Evolutionary conservation across 2,888 invertebrate species (phyloP).

Genomic region (Molorchus minor): DNA sequence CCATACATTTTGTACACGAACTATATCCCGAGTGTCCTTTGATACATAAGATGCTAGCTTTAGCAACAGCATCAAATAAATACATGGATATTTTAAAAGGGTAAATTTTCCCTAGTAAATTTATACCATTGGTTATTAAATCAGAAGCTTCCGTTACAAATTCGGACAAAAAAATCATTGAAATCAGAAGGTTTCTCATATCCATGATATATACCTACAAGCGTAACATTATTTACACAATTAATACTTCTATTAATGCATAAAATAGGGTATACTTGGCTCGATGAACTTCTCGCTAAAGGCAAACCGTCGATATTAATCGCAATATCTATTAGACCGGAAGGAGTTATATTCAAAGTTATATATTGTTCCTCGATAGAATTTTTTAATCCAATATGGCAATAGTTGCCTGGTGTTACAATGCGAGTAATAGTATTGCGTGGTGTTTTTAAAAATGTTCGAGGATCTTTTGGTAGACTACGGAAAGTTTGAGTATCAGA

Average conservation of each 20-base stretch:
- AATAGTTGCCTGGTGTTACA: not conserved
- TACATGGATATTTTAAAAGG: slow-evolving; percentile 12
- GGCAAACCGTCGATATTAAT: slow-evolving; percentile 23
- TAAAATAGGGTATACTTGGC: slow-evolving; percentile 22
- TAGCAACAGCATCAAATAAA: slow-evolving; percentile 15
- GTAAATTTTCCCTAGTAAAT: not conserved
- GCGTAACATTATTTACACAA: not conserved
- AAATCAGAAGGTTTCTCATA: slow-evolving; percentile 1
- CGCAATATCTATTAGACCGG: not conserved
- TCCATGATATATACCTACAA: not conserved
- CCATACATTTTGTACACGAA: slow-evolving; percentile 17
- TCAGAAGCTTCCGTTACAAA: slow-evolving; percentile 6
- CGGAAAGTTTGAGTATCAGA: slow-evolving; percentile 1
- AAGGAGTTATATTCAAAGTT: not conserved
- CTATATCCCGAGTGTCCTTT: slow-evolving; percentile 15
- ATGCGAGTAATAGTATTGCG: not conserved
- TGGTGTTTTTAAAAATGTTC: slow-evolving; percentile 13
- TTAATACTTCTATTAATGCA: slow-evolving; percentile 11
- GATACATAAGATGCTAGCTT: slow-evolving; percentile 13
- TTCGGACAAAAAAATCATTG: slow-evolving; percentile 8
- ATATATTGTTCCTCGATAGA: slow-evolving; percentile 3
- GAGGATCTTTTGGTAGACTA: slow-evolving; percentile 14
- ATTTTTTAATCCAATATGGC: slow-evolving; percentile 15
- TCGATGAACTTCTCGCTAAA: slow-evolving; percentile 12
- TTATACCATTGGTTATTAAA: slow-evolving; percentile 5